phyloP scores from a whole-genome alignment of 2,888 invertebrate species.

The Scotopteryx bipunctaria region DNA sequence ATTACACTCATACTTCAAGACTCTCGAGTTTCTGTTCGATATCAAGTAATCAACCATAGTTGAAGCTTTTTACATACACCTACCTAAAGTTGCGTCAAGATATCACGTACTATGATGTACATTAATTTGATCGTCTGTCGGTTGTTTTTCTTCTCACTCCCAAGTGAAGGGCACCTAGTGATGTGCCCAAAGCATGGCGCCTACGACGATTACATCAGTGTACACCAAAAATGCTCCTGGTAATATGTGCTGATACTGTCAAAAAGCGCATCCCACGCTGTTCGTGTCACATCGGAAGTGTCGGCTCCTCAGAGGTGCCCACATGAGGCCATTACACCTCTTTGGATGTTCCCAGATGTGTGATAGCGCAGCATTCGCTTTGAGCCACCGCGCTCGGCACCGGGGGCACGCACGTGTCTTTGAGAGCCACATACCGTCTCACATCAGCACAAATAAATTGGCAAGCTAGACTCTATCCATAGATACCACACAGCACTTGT shows the following conservation, averaged over 20 bases:
- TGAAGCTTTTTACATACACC: no score
- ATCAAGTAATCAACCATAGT: neutral
- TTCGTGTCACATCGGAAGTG: slow-evolving; percentile 59
- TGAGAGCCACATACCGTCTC: slow-evolving; percentile 66
- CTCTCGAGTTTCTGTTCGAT: neutral
- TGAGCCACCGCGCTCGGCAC: slow-evolving; percentile 64
- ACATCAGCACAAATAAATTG: slow-evolving; percentile 73
- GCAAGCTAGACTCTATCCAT: slow-evolving; percentile 67
- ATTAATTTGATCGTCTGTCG: neutral
- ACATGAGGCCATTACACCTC: slow-evolving; percentile 76
- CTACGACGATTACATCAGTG: slow-evolving; percentile 50
- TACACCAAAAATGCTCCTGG: slow-evolving; percentile 58
- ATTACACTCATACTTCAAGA: no score
- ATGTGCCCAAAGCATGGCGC: slow-evolving; percentile 51
- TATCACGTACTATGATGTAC: no score
- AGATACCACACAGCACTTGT: no score
- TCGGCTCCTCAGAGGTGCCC: slow-evolving; percentile 76
- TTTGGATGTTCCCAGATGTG: slow-evolving; percentile 63
- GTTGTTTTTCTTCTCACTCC: neutral
- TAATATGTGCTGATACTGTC: slow-evolving; percentile 62
- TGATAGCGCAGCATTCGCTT: slow-evolving; percentile 62
- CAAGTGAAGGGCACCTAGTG: neutral
- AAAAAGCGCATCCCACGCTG: slow-evolving; percentile 68
- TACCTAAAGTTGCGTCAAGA: no score
- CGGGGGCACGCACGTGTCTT: slow-evolving; percentile 77